Percentiles rank a stretch among this genome's conserved stretches.
Conservation (phyloP, 2,888 invertebrate genomes). For the Tenthredo amoena region DNA sequence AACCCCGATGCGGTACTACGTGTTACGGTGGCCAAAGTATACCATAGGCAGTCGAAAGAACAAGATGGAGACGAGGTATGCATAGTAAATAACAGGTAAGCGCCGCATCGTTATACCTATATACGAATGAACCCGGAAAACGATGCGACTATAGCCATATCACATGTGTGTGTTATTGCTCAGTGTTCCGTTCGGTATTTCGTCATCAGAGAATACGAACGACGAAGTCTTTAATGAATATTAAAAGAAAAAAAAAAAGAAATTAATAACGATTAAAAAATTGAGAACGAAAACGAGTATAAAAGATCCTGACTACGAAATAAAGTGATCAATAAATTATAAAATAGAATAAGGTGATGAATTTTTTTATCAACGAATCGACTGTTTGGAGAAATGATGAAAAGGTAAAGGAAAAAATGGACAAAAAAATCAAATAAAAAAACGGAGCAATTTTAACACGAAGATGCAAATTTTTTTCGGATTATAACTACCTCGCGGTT, state of each 20-base stretch:
- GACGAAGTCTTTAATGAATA: background rate
- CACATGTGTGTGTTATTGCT: background rate
- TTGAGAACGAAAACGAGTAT: background rate
- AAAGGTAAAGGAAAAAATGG: background rate
- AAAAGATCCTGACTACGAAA: too few relatives aligned
- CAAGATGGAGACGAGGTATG: constrained; percentile 41
- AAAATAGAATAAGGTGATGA: background rate
- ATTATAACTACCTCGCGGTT: background rate
- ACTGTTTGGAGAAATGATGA: background rate
- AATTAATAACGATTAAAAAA: background rate
- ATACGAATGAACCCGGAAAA: background rate
- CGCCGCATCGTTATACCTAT: background rate
- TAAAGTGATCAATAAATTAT: background rate
- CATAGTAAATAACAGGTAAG: constrained; percentile 37
- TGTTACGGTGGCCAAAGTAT: background rate
- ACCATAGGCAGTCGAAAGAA: constrained; percentile 26
- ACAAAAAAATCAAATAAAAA: background rate
- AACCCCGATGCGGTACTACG: background rate
- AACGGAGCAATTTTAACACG: background rate
- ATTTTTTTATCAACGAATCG: background rate
- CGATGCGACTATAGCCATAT: background rate
- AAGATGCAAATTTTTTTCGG: background rate
- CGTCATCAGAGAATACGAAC: background rate
- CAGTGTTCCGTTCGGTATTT: background rate
- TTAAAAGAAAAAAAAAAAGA: background rate